A percentile compares a stretch with the other conserved stretches of the same genome.
Evolutionary conservation across 1,140 invertebrate genomes (phyloP).

Genomic region (Branchinecta lindahli): DNA sequence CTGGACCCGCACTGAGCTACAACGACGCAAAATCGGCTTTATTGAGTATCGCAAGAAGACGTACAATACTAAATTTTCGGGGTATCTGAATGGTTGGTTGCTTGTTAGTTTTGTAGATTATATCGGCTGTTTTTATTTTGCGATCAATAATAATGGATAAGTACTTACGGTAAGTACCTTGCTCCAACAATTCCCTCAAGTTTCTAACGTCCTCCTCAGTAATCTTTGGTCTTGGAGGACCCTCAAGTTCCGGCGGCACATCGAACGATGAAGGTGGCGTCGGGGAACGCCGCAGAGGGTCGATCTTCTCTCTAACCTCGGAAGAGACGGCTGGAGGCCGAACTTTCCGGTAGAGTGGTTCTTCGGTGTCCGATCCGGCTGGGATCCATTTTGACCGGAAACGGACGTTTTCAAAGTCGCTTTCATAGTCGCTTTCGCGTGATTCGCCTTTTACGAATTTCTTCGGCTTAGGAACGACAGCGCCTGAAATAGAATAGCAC

Average conservation of each 20-base stretch:
- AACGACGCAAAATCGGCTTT: too few species aligned
- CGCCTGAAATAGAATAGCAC: not conserved
- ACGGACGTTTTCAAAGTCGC: slow-evolving; percentile 34
- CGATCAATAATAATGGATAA: too few species aligned
- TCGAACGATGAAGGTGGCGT: slow-evolving; percentile 46
- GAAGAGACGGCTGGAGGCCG: slow-evolving; percentile 32
- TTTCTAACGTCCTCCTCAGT: slow-evolving; percentile 23
- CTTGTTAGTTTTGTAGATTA: too few species aligned
- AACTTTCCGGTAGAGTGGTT: slow-evolving; percentile 43
- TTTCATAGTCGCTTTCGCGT: slow-evolving; percentile 52
- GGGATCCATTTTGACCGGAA: slow-evolving; percentile 25
- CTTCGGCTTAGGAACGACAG: slow-evolving; percentile 35
- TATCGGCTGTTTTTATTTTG: too few species aligned
- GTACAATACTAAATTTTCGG: too few species aligned
- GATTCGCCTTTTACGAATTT: slow-evolving; percentile 51
- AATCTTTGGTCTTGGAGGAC: slow-evolving; percentile 34
- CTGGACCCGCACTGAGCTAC: too few species aligned
- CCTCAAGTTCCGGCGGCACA: slow-evolving; percentile 36
- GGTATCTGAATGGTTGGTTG: too few species aligned
- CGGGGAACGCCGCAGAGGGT: slow-evolving; percentile 38
- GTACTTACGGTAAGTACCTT: slow-evolving; percentile 25
- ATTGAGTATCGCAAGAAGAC: too few species aligned
- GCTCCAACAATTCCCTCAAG: slow-evolving; percentile 21
- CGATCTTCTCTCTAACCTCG: slow-evolving; percentile 29
- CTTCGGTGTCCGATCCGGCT: slow-evolving; percentile 34